Conservation (phyloP, 2,888 invertebrate genomes). For the Drosophila putrida region DNA sequence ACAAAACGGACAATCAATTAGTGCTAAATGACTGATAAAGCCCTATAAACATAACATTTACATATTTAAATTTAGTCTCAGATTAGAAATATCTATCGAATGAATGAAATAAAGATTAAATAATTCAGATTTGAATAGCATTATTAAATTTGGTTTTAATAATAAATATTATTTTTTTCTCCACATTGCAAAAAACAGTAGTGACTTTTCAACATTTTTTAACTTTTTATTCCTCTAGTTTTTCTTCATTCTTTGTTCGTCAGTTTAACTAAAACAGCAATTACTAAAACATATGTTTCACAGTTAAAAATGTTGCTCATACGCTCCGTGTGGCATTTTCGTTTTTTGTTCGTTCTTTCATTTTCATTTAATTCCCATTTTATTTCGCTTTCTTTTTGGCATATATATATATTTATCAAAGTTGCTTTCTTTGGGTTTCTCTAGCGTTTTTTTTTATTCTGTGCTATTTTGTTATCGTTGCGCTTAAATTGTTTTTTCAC, state of each 20-base stretch:
- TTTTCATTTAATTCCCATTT: slow-evolving; percentile 33
- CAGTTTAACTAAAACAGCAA: slow-evolving; percentile 63
- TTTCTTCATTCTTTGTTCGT: slow-evolving; percentile 10
- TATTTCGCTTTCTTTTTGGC: slow-evolving; percentile 18
- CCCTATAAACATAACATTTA: no score
- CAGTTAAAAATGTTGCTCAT: slow-evolving; percentile 75
- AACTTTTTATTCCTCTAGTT: slow-evolving; percentile 1
- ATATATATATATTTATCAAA: slow-evolving; percentile 48
- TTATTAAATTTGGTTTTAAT: no score
- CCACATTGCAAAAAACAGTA: no score
- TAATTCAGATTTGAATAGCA: no score
- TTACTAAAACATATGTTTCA: slow-evolving; percentile 68
- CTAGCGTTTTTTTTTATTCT: background rate
- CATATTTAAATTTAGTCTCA: no score
- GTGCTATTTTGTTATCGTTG: slow-evolving; percentile 16
- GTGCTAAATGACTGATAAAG: no score
- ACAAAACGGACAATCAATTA: no score
- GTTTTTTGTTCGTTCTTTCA: background rate
- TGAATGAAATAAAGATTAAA: no score
- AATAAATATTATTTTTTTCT: no score
- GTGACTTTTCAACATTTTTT: background rate
- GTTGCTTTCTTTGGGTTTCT: slow-evolving; percentile 14
- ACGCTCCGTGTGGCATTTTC: slow-evolving; percentile 51
- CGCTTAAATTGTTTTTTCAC: slow-evolving; percentile 46
- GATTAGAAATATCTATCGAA: no score